Base-by-base conservation (phyloP, 2,888 invertebrate genomes). In the Synanthedon andrenaeformis region DNA sequence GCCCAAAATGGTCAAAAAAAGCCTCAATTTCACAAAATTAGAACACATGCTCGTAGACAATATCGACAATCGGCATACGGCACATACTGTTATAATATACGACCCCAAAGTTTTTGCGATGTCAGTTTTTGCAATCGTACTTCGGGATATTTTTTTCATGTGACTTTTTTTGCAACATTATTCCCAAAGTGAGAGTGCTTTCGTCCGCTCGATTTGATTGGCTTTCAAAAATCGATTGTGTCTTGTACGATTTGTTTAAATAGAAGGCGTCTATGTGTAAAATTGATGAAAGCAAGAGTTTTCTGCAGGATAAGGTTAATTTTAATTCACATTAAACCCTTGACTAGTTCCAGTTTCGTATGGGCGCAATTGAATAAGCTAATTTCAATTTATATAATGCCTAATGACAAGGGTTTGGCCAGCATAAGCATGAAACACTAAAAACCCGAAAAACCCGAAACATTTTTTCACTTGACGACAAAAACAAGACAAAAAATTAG, bases 151-250 rank as follows among this genome's bases (percentile, higher is more conserved):
- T 49, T 19, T 23, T 23, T 23, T 17, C 17, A 12, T 19, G 17
- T 19, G 12, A 17, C 3, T 49, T 49, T 49, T 49, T 49, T 17
- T 12, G 12, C 49, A 49, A 19, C 13, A 45, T 45, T 75, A 72
- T 65, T 68, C 59, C 58, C 51, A 59, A 63, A 65, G 72, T 71
- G 70, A 68, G 70, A 74, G 70, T 70, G 74, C 73, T 77, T 72
- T 74, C 70, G 64, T 76, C 65, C 67, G 73, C 72, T 72, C 77
- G 69, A 77, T 78, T 76, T 72, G 58, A 60, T 59, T 55, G 57
- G 57, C 62, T 69, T 35, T 35, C 28, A 35, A 61, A 63, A 66
- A 66, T 65, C 59, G 55, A 54, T 55, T 62, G 59, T 54, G 58
- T 58, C 57, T 55, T 52, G 64, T 64, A 5, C 5, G 23, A 23